These are phyloP conservation scores for Conger conger DNA, from an alignment of 2,113 vertebrate species.

Conservation along the genomic window DNA sequence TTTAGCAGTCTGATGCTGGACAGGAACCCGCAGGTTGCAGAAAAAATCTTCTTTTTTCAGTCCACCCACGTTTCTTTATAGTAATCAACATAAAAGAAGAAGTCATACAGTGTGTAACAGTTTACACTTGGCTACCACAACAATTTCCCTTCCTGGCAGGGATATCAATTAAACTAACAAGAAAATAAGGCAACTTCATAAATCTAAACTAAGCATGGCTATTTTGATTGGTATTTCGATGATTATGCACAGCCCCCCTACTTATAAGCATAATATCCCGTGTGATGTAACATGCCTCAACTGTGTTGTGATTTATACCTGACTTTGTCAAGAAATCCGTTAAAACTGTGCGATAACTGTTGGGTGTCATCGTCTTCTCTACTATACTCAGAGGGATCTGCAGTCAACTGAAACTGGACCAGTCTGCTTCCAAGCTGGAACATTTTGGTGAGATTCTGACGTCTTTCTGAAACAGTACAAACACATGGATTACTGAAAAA, in stretches of 20 bases:
- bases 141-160: neutral
- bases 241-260: too few relatives aligned
- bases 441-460: conserved; percentile 42
- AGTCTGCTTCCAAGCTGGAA: conserved; percentile 57
- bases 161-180: neutral
- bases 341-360: conserved; percentile 35
- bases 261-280: too few relatives aligned
- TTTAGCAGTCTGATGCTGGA: conserved; percentile 52
- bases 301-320: conserved; percentile 19
- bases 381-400: conserved; percentile 12
- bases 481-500: neutral
- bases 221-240: too few relatives aligned
- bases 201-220: too few relatives aligned
- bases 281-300: too few relatives aligned
- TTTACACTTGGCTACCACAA: neutral
- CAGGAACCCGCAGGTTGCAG: conserved; percentile 63
- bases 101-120: neutral
- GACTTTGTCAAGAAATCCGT: conserved; percentile 48
- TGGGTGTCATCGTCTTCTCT: neutral
- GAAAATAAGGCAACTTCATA: neutral
- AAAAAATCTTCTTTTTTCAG: conserved; percentile 66
- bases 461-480: conserved; percentile 7
- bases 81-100: neutral
- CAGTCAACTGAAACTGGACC: conserved; percentile 47
- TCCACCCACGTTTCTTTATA: conserved; percentile 57